Base-by-base conservation (phyloP, 1,140 invertebrate species). In the Diorhabda sublineata region DNA sequence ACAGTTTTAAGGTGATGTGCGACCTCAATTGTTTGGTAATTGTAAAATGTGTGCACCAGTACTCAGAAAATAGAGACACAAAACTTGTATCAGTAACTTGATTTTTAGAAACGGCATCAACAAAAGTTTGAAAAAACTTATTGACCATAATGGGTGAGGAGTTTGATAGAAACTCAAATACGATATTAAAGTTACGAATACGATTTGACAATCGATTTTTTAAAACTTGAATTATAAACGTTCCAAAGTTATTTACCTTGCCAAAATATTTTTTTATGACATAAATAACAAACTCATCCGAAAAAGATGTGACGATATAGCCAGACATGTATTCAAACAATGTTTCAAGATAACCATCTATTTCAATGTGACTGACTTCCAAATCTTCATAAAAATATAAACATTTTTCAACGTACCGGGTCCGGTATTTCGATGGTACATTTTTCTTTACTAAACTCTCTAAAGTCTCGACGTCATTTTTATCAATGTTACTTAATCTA, bases 381-480 rank as follows among this genome's bases (percentile, higher is more conserved):
- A 66, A 43, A 57, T 42, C 52, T 52, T 70, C 59, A n/a, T 61
- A 61, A 8, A 66, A 66, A 26, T 61, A 43, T 64, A 63, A 70
- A 26, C 59, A 64, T 9, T 61, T 61, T 11, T 66, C 47, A 3
- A 70, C 56, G 44, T 66, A 66, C 11, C 4, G 8, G 4, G 58
- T 7, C 45, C 56, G 45, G 58, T 66, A 70, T 41, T 70, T 66
- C n/a, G 11, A 42, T 2, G 69, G 69, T 11, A 70, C 60, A 26
- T 26, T 26, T 5, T 56, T 47, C 3, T 52, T 47, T 6, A 59
- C 26, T 3, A 70, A 62, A 26, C 43, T 42, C 7, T 42, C 26
- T 7, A 70, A 61, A 8, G 58, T 66, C 58, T 70, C 69, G 9
- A 11, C 52, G 58, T 70, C 69, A 44, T 66, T 66, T 64, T 70